Evolutionary conservation across 2,888 invertebrate species (phyloP).

Genomic region (Dryobota labecula): DNA sequence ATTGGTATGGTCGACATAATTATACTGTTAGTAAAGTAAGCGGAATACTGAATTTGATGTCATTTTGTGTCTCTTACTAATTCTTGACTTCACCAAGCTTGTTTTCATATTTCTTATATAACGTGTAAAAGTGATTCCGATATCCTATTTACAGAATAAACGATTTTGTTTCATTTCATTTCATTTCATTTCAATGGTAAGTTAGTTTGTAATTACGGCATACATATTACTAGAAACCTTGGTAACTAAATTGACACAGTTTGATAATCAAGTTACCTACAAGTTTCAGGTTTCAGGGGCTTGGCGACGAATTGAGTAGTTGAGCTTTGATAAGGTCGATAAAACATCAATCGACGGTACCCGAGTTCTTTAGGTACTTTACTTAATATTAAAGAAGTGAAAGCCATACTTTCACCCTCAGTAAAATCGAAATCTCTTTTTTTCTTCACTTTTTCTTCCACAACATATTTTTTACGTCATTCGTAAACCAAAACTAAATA

Average conservation of each 20-base stretch:
- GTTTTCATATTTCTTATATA: too few species aligned
- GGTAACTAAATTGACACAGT: neutral
- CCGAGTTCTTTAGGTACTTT: neutral
- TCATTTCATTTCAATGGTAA: too few species aligned
- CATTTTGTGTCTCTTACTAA: neutral
- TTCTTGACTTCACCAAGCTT: too few species aligned
- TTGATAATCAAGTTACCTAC: neutral
- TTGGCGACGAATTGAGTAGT: neutral
- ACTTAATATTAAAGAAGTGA: neutral
- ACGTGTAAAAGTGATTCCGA: too few species aligned
- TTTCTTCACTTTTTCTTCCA: neutral
- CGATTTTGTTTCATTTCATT: too few species aligned
- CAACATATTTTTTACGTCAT: neutral
- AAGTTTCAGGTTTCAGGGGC: neutral
- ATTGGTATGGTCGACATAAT: neutral
- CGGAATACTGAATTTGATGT: neutral
- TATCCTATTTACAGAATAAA: too few species aligned
- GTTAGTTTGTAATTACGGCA: neutral
- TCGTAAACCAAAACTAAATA: slow-evolving; percentile 43
- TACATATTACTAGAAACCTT: neutral
- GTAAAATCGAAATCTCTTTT: slow-evolving; percentile 21
- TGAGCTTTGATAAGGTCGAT: neutral
- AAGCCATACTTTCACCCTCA: slow-evolving; percentile 29
- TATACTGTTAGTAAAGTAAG: neutral
- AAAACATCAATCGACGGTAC: neutral